Conservation (phyloP, 2,888 invertebrate species). For the Eurois occulta region DNA sequence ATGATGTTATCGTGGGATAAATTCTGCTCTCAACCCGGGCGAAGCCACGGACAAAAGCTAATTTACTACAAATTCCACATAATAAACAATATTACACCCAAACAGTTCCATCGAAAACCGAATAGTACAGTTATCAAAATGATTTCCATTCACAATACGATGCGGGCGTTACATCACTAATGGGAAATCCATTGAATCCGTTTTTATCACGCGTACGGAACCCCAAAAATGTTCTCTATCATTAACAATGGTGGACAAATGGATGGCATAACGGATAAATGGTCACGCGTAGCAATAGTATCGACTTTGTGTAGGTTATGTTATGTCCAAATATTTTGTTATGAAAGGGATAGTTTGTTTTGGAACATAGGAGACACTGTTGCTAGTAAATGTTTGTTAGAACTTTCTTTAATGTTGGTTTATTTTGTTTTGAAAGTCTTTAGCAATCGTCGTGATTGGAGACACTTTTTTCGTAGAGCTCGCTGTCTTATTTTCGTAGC, state of each 20-base stretch:
- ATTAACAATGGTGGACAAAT: conserved; percentile 68
- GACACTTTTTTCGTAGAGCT: neutral
- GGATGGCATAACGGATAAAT: conserved; percentile 64
- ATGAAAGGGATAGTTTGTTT: conserved; percentile 26
- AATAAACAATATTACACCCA: conserved; percentile 21
- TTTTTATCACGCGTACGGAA: conserved; percentile 62
- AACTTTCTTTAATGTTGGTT: neutral
- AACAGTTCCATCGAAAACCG: conserved; percentile 10
- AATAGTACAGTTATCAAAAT: conserved; percentile 36
- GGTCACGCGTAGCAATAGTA: conserved; percentile 53
- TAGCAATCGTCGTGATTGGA: neutral
- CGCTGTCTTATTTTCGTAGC: neutral
- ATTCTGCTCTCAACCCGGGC: neutral
- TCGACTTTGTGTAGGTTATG: conserved; percentile 44
- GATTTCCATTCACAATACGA: conserved; percentile 39
- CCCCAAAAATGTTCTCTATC: conserved; percentile 60
- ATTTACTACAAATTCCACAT: neutral
- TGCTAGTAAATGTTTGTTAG: neutral
- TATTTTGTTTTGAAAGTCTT: neutral
- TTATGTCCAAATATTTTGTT: conserved; percentile 43
- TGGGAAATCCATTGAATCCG: conserved; percentile 60
- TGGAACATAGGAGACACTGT: neutral
- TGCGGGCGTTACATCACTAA: conserved; percentile 53
- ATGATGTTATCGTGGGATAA: neutral
- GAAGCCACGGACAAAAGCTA: neutral